Conservation (phyloP, 2,888 invertebrate genomes). For the Hemicrepidius hirtus region DNA sequence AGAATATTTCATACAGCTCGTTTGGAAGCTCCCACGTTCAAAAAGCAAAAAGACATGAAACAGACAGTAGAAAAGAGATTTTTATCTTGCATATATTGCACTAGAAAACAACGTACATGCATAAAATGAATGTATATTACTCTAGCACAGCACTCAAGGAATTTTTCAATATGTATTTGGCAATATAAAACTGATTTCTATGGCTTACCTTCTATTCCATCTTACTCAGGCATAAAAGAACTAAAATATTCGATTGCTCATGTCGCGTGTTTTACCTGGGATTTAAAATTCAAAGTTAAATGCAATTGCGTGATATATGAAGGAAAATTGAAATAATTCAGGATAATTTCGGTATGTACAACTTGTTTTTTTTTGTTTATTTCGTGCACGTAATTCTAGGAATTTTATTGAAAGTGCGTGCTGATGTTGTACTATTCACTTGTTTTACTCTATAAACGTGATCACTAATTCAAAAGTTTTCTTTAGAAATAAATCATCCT, state of each 20-base stretch:
- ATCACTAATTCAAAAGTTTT: background rate
- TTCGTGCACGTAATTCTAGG: slow-evolving; percentile 21
- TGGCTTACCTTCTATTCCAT: background rate
- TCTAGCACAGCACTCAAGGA: slow-evolving; percentile 22
- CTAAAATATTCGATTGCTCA: slow-evolving; percentile 15
- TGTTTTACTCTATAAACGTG: background rate
- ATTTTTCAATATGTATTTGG: slow-evolving; percentile 27
- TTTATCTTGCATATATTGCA: slow-evolving; percentile 6
- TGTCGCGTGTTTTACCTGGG: slow-evolving; percentile 16
- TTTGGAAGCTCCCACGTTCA: slow-evolving; percentile 10
- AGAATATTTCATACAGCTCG: slow-evolving; percentile 26
- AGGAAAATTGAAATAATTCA: slow-evolving; percentile 40
- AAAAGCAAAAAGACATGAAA: background rate
- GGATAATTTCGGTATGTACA: slow-evolving; percentile 34
- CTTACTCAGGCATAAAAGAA: slow-evolving; percentile 8
- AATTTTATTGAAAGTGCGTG: slow-evolving; percentile 8
- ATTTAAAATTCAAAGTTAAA: slow-evolving; percentile 23
- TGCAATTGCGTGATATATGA: slow-evolving; percentile 37
- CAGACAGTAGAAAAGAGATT: slow-evolving; percentile 18
- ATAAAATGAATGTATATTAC: slow-evolving; percentile 18
- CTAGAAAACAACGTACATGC: slow-evolving; percentile 15
- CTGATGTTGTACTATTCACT: background rate
- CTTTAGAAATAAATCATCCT: background rate
- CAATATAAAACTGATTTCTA: background rate
- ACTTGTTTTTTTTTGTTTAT: background rate